Evolutionary conservation across 2,797 vertebrate species (phyloP).

Genomic region (Adelosebastes latens): DNA sequence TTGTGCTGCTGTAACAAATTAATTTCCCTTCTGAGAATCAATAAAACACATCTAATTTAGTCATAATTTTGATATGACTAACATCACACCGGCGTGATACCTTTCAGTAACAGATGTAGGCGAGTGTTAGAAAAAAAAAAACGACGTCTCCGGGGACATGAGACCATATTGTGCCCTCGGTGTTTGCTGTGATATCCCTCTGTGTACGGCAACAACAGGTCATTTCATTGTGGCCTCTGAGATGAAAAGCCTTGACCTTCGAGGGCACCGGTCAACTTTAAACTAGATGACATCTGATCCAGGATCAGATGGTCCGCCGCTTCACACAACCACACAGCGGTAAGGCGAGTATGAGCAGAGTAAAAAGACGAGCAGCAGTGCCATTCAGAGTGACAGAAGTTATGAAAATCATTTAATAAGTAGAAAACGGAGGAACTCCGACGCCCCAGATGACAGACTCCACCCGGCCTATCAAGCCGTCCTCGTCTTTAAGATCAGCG

Average conservation of each 20-base stretch:
- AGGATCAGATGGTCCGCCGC: constrained; percentile 18
- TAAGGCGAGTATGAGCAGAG: constrained; percentile 16
- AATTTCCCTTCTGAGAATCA: neutral
- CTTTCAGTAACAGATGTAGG: constrained; percentile 30
- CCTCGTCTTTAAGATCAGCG: constrained; percentile 75
- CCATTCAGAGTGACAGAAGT: constrained; percentile 28
- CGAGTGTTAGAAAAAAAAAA: neutral
- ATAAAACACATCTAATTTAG: neutral
- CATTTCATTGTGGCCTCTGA: constrained; percentile 41
- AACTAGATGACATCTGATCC: constrained; percentile 32
- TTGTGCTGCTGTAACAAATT: neutral
- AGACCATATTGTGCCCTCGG: constrained; percentile 10
- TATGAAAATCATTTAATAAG: constrained; percentile 44
- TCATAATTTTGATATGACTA: neutral
- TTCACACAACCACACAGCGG: neutral
- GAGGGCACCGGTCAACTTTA: constrained; percentile 33
- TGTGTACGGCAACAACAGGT: constrained; percentile 57
- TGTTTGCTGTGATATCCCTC: constrained; percentile 39
- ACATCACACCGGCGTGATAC: neutral
- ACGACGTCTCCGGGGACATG: neutral
- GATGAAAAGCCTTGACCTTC: constrained; percentile 78
- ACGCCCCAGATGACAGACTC: constrained; percentile 54
- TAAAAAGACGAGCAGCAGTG: constrained; percentile 13
- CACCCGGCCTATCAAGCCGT: constrained; percentile 33
- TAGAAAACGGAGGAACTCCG: constrained; percentile 9